These are phyloP conservation scores for Lagopus muta DNA, from an alignment of 2,113 vertebrate species.

Conservation along the genomic window DNA sequence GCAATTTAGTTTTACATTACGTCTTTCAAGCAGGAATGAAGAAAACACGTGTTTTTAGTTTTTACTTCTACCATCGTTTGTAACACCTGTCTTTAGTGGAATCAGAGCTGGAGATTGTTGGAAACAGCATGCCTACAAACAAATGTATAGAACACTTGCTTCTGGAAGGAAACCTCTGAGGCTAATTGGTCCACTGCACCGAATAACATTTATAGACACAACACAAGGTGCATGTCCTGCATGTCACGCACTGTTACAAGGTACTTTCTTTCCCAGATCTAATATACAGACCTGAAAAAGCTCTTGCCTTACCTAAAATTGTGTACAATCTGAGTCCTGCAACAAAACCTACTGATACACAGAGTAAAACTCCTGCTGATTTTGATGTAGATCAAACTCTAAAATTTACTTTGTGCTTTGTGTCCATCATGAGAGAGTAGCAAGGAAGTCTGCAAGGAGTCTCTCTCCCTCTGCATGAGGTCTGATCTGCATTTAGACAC, in stretches of 20 bases:
- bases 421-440: neutral
- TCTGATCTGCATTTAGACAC: neutral
- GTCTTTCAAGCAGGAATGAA: slow-evolving; percentile 9
- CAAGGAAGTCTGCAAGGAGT: neutral
- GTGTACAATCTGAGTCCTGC: neutral
- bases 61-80: neutral
- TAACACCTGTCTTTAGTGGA: neutral
- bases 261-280: neutral
- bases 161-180: neutral
- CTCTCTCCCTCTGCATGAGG: neutral
- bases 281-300: neutral
- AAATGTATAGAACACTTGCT: neutral
- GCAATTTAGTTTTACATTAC: neutral
- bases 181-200: neutral
- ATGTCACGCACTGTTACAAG: neutral
- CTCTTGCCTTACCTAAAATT: neutral
- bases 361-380: neutral
- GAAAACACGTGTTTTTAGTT: neutral
- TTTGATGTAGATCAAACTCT: neutral
- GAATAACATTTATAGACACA: neutral
- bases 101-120: neutral
- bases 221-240: neutral
- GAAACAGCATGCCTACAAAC: neutral
- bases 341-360: neutral
- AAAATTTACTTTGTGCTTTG: neutral